A percentile compares a stretch with the other conserved stretches of the same genome.
Evolutionary conservation across 1,140 invertebrate genomes (phyloP).

Genomic region (Stegodyphus dumicola): DNA sequence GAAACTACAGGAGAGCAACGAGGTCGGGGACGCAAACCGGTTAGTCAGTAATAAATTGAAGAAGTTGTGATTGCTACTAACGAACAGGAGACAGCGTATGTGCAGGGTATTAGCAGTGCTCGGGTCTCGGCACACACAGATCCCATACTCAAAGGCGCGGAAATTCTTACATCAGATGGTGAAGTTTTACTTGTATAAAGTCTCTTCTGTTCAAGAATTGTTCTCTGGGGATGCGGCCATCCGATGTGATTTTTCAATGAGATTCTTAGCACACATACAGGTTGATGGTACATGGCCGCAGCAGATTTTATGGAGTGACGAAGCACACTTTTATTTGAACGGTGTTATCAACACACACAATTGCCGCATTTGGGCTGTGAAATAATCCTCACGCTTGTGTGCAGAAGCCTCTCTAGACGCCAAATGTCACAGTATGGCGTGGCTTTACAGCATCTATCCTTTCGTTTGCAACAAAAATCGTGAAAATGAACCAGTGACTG

Average conservation of each 20-base stretch:
- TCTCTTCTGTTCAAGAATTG: conserved; percentile 31
- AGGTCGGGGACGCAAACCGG: neutral
- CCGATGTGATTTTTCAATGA: neutral
- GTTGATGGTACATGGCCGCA: conserved; percentile 26
- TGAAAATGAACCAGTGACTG: conserved; percentile 3
- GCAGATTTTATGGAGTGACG: conserved; percentile 16
- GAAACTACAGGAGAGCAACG: neutral
- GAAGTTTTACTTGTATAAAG: conserved; percentile 9
- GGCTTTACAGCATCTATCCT: conserved; percentile 16
- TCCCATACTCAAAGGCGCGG: neutral
- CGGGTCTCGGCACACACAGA: neutral
- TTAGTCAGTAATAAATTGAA: conserved; percentile 4
- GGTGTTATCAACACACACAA: conserved; percentile 4
- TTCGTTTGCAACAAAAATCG: conserved; percentile 6
- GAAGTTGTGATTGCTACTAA: conserved; percentile 3
- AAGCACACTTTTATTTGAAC: conserved; percentile 26
- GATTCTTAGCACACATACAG: conserved; percentile 18
- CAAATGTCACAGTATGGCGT: conserved; percentile 13
- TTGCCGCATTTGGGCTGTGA: conserved; percentile 19
- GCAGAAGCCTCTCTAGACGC: neutral
- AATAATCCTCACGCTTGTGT: conserved; percentile 12
- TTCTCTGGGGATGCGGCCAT: neutral
- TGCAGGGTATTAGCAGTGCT: neutral
- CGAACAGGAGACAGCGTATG: neutral
- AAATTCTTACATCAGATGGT: conserved; percentile 22